These are phyloP conservation scores for Agelaius phoeniceus DNA, from an alignment of 2,113 vertebrate species.

Conservation along the genomic window DNA sequence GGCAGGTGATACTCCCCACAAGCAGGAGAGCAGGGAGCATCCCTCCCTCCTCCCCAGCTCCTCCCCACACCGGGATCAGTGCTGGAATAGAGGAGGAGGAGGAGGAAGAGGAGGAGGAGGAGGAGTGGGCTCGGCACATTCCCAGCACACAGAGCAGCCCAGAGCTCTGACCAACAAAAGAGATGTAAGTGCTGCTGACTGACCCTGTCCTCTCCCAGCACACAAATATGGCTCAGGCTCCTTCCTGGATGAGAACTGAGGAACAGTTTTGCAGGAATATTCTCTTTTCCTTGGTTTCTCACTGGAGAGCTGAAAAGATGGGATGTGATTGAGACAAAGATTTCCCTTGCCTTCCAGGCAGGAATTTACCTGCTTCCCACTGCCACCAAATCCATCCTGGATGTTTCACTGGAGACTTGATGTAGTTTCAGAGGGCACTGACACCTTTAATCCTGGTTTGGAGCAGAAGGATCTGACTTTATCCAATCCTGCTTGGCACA, in stretches of 20 bases:
- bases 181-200: not conserved
- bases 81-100: not conserved
- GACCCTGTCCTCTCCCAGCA: not conserved
- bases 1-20: not conserved
- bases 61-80: rapidly evolving
- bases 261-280: not conserved
- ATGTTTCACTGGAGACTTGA: not conserved
- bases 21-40: not conserved
- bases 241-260: not conserved
- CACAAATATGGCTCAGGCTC: not conserved
- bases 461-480: not conserved
- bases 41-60: not conserved
- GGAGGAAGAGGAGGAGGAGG: not conserved
- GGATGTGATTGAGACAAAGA: not conserved
- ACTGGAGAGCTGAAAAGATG: not conserved
- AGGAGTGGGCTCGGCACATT: not conserved
- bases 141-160: not conserved
- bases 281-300: not conserved
- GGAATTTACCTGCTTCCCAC: not conserved
- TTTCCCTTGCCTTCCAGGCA: not conserved
- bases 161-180: rapidly evolving
- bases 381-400: not conserved
- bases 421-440: not conserved
- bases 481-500: not conserved
- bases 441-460: not conserved